phyloP scores from a whole-genome alignment of 1,140 invertebrate genomes.

The Bacillus rossius region DNA sequence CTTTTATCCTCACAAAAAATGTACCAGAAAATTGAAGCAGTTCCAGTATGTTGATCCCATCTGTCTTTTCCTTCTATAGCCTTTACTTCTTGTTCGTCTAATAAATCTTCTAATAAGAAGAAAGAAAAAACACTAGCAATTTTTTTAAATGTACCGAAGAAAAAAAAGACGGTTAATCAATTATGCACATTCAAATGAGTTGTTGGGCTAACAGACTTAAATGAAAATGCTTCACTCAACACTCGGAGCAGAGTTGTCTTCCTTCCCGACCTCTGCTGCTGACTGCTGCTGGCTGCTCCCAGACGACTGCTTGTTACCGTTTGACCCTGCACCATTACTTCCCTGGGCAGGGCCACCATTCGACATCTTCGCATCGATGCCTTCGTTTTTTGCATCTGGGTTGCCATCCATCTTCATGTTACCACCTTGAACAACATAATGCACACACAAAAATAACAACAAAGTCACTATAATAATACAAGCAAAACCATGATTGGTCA shows the following conservation, averaged over 20 bases:
- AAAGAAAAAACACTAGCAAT: too few species aligned
- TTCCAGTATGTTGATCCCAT: too few species aligned
- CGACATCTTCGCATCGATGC: too few species aligned
- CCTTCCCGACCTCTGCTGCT: constrained; percentile 8
- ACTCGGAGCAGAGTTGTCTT: constrained; percentile 1
- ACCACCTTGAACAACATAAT: not conserved
- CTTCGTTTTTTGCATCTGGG: constrained; percentile 2
- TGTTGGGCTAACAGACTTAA: not conserved
- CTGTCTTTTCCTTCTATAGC: too few species aligned
- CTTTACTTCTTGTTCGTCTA: too few species aligned
- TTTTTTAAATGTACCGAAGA: too few species aligned
- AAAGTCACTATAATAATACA: too few species aligned
- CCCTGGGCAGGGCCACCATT: not conserved
- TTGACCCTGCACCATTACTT: constrained; percentile 4
- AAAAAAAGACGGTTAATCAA: too few species aligned
- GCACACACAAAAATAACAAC: not conserved
- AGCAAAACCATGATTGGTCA: too few species aligned
- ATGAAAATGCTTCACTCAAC: not conserved
- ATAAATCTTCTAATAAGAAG: too few species aligned
- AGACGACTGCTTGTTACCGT: not conserved
- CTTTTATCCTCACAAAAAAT: too few species aligned
- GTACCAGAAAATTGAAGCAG: too few species aligned
- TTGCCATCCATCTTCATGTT: constrained; percentile 15
- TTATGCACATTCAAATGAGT: not conserved
- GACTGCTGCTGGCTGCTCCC: not conserved